phyloP scores from a whole-genome alignment of 2,797 vertebrate genomes.

The Bryconaethiops microstoma region DNA sequence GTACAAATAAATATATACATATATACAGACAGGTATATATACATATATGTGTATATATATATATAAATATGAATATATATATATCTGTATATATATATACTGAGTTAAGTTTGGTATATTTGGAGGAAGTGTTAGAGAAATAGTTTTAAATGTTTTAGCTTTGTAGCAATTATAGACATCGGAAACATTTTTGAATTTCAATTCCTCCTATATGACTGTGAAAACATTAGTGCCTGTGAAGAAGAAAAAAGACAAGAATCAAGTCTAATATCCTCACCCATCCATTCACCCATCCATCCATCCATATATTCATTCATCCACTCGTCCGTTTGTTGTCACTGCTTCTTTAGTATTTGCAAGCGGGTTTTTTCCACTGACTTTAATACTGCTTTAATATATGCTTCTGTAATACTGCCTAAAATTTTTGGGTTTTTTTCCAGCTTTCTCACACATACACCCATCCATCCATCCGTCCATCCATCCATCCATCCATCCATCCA shows the following conservation, averaged over 20 bases:
- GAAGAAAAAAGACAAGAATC: constrained; percentile 79
- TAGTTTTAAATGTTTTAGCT: constrained; percentile 90
- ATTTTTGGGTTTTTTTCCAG: constrained; percentile 17
- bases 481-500: too few species aligned
- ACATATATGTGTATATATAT: too few species aligned
- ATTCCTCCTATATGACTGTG: constrained; percentile 89
- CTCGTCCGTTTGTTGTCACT: constrained; percentile 18
- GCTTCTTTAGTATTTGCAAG: background rate
- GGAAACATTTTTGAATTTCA: constrained; percentile 83
- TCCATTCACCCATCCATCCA: constrained; percentile 71
- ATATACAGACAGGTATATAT: constrained; percentile 78
- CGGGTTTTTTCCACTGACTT: constrained; percentile 11
- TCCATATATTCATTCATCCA: constrained; percentile 9
- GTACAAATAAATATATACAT: constrained; percentile 75
- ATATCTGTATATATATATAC: constrained; percentile 75
- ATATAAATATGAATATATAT: too few species aligned
- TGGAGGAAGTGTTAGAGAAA: constrained; percentile 85
- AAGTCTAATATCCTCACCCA: constrained; percentile 76
- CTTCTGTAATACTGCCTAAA: constrained; percentile 42
- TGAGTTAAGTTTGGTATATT: constrained; percentile 84
- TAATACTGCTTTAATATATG: constrained; percentile 48
- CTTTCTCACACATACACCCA: too few species aligned
- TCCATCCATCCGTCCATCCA: too few species aligned
- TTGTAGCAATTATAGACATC: constrained; percentile 84
- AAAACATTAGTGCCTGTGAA: constrained; percentile 89